These are phyloP conservation scores for Eustalomyia histrio DNA, from an alignment of 2,888 invertebrate genomes.

Conservation along the genomic window DNA sequence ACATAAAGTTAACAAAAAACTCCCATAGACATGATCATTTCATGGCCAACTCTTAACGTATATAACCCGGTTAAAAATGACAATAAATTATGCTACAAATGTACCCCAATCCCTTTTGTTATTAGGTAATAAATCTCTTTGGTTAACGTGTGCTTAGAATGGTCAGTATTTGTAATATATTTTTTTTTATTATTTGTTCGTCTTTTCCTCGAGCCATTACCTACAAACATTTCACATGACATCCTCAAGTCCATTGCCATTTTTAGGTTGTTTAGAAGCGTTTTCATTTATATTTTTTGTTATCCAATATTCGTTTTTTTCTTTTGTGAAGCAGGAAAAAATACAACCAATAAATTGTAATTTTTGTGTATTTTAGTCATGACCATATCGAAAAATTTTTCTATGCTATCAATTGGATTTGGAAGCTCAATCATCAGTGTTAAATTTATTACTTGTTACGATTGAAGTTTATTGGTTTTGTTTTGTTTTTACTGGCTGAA, in stretches of 20 bases:
- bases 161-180: constrained; percentile 39
- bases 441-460: constrained; percentile 66
- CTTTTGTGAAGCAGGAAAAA: constrained; percentile 25
- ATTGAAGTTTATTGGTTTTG: constrained; percentile 69
- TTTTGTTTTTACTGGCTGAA: constrained; percentile 29
- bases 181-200: constrained; percentile 15
- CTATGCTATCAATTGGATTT: constrained; percentile 62
- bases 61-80: constrained; percentile 61
- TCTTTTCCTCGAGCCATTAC: constrained; percentile 36
- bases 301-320: constrained; percentile 8
- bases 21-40: constrained; percentile 36
- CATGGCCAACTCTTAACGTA: constrained; percentile 18
- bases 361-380: constrained; percentile 43
- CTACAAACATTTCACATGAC: constrained; percentile 45
- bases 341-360: constrained; percentile 63
- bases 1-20: constrained; percentile 36
- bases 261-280: constrained; percentile 58
- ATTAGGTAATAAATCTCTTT: constrained; percentile 69
- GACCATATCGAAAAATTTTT: constrained; percentile 12
- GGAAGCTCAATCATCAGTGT: constrained; percentile 66
- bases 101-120: constrained; percentile 67
- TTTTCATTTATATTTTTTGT: constrained; percentile 45
- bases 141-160: constrained; percentile 67
- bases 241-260: constrained; percentile 61
- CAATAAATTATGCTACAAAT: constrained; percentile 68